phyloP scores from a whole-genome alignment of 2,888 invertebrate genomes.

The Dolomedes plantarius region DNA sequence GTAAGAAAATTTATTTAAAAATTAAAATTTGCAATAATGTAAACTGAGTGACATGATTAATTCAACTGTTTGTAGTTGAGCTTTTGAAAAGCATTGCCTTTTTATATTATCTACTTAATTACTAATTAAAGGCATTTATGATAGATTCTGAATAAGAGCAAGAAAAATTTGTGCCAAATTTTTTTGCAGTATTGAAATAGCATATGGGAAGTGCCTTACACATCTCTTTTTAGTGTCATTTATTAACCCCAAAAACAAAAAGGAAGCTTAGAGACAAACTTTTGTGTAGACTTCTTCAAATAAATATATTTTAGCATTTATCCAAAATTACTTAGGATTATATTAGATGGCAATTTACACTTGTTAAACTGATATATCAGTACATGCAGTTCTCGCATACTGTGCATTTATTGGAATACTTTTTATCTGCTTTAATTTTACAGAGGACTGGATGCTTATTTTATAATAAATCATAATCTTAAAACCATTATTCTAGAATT shows the following conservation, averaged over 20 bases:
- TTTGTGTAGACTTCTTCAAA: neutral
- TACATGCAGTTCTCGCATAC: neutral
- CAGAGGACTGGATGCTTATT: no score
- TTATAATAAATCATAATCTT: no score
- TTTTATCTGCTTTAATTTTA: no score
- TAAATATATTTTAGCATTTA: neutral
- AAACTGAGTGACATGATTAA: neutral
- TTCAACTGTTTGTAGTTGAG: neutral
- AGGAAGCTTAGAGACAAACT: neutral
- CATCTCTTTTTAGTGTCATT: neutral
- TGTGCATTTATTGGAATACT: no score
- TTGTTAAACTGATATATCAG: neutral
- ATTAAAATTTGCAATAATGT: no score
- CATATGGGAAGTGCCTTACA: conserved; percentile 61
- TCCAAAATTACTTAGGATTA: neutral
- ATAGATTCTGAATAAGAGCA: neutral
- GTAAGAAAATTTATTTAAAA: no score
- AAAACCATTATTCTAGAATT: no score
- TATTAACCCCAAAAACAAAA: neutral
- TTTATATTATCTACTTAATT: conserved; percentile 8
- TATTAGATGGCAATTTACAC: neutral
- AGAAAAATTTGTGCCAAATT: conserved; percentile 47
- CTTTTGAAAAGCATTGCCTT: neutral
- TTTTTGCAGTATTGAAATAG: conserved; percentile 29
- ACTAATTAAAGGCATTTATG: neutral